Conservation (phyloP, 2,113 vertebrate species). For the Syrrhaptes paradoxus region DNA sequence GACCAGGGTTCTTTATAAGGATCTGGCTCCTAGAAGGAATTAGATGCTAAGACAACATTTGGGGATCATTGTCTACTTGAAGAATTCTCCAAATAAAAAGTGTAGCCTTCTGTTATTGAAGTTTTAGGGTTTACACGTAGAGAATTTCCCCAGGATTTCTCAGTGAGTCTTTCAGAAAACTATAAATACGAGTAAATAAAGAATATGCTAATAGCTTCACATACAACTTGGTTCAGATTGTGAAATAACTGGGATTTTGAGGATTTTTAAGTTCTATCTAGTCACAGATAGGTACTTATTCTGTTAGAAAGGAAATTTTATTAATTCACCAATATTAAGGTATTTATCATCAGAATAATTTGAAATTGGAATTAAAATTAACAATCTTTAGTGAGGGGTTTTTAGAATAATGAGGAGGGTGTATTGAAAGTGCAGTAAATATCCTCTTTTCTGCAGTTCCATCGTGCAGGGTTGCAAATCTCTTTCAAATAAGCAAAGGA, state of each 20-base stretch:
- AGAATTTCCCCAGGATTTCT: conserved; percentile 17
- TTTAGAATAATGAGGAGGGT: background rate
- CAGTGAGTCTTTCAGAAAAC: background rate
- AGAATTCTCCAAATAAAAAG: conserved; percentile 16
- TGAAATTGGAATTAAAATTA: background rate
- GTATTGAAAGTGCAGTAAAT: background rate
- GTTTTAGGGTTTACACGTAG: background rate
- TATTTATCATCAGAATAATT: background rate
- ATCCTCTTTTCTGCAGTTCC: background rate
- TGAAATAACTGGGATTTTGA: background rate
- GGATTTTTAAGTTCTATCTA: background rate
- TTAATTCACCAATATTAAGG: background rate
- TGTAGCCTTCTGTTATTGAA: background rate
- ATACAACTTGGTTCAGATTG: background rate
- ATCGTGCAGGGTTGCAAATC: background rate
- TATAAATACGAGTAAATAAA: background rate
- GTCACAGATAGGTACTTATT: background rate
- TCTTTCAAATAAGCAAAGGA: background rate
- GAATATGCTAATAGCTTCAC: background rate
- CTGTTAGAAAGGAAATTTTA: background rate
- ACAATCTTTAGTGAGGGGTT: background rate
- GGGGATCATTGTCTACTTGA: conserved; percentile 50
- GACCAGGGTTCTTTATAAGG: conserved; percentile 57
- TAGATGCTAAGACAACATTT: conserved; percentile 66
- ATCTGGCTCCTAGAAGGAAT: conserved; percentile 61